A percentile compares a stretch with the other conserved stretches of the same genome.
Conservation (phyloP, 2,888 invertebrate genomes). For the Heteropelma amictum region DNA sequence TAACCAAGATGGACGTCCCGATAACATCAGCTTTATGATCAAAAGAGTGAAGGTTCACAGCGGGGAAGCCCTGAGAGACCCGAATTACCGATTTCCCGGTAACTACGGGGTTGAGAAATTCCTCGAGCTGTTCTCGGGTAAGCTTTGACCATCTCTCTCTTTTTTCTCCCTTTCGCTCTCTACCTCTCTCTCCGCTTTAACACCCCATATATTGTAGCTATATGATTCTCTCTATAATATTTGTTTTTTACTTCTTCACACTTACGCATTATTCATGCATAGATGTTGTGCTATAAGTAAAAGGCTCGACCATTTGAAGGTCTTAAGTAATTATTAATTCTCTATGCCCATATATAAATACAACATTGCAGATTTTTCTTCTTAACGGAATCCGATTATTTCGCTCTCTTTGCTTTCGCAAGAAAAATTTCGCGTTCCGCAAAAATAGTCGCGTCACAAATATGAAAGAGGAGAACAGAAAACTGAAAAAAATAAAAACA, state of each 20-base stretch:
- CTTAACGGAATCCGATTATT: constrained; percentile 37
- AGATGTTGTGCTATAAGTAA: not conserved
- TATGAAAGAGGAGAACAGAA: constrained; percentile 3
- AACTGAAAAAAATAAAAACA: not conserved
- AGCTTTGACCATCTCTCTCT: constrained; percentile 64
- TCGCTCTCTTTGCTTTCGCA: constrained; percentile 16
- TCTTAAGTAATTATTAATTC: constrained; percentile 33
- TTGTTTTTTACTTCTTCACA: too few relatives aligned
- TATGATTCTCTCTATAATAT: too few relatives aligned
- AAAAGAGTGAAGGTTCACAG: constrained; percentile 96
- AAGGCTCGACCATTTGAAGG: not conserved
- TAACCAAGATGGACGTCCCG: constrained; percentile 92
- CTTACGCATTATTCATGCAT: not conserved
- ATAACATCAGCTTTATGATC: constrained; percentile 96
- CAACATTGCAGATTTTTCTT: constrained; percentile 1
- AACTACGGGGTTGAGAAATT: constrained; percentile 99
- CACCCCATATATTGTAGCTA: not conserved
- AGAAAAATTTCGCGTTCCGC: not conserved
- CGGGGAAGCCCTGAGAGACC: constrained; percentile 88
- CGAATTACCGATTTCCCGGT: constrained; percentile 91
- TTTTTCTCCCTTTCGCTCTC: not conserved
- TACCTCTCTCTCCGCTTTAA: not conserved
- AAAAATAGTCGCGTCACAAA: constrained; percentile 9
- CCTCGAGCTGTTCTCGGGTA: constrained; percentile 96
- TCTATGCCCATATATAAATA: not conserved